phyloP scores from a whole-genome alignment of 2,113 vertebrate species.

The Gymnobelideus leadbeateri region DNA sequence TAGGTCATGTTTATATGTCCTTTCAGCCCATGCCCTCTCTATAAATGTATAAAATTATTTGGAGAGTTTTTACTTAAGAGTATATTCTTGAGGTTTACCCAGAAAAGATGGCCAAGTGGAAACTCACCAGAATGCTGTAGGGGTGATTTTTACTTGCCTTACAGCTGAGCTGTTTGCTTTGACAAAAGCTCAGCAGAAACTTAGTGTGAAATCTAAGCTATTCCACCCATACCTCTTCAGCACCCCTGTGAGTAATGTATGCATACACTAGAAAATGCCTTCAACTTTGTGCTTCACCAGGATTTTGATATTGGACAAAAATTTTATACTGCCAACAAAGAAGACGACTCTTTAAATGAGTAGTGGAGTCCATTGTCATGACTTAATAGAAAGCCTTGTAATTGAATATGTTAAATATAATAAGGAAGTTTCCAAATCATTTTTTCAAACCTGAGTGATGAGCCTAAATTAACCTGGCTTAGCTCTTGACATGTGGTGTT shows the following conservation, averaged over 20 bases:
- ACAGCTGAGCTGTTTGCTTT: conserved; percentile 79
- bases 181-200: conserved; percentile 79
- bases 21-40: conserved; percentile 75
- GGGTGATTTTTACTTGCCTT: conserved; percentile 82
- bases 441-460: conserved; percentile 54
- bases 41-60: background rate
- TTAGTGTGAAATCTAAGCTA: conserved; percentile 80
- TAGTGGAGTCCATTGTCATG: conserved; percentile 29
- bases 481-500: conserved; percentile 74
- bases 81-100: conserved; percentile 68
- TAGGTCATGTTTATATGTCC: conserved; percentile 78
- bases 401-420: conserved; percentile 66
- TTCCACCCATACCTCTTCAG: conserved; percentile 71
- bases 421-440: conserved; percentile 56
- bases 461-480: conserved; percentile 74
- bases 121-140: conserved; percentile 48
- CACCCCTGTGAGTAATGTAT: conserved; percentile 76
- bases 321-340: conserved; percentile 79
- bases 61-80: conserved; percentile 48
- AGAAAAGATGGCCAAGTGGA: conserved; percentile 56
- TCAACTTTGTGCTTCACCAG: conserved; percentile 79
- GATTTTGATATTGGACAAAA: conserved; percentile 82
- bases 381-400: conserved; percentile 62
- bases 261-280: conserved; percentile 80
- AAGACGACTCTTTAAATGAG: conserved; percentile 63